These are phyloP conservation scores for Mormyrops attenuatus DNA, from an alignment of 2,797 vertebrate species.

Conservation along the genomic window DNA sequence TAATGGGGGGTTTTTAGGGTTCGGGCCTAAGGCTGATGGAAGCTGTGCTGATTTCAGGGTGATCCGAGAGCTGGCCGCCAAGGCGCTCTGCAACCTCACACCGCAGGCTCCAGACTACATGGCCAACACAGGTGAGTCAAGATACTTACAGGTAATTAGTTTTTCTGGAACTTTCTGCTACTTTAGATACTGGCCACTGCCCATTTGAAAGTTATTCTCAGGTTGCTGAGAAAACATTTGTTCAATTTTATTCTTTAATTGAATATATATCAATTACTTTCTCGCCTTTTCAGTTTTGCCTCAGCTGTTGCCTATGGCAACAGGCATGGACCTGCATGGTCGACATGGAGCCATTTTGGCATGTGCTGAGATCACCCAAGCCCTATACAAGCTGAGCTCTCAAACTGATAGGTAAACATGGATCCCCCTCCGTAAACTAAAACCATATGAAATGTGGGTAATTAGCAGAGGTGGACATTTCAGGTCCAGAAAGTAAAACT, in stretches of 20 bases:
- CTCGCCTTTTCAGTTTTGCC: slow-evolving; percentile 71
- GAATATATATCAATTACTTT: background rate
- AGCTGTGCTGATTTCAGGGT: slow-evolving; percentile 53
- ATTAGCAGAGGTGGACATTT: background rate
- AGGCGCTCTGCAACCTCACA: slow-evolving; percentile 83
- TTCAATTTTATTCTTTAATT: background rate
- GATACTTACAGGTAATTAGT: background rate
- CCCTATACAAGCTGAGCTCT: slow-evolving; percentile 69
- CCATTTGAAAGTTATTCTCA: background rate
- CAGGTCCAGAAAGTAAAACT: too few relatives aligned
- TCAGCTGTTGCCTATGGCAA: slow-evolving; percentile 69
- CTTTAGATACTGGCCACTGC: background rate
- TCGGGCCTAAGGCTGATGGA: background rate
- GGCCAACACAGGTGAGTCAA: slow-evolving; percentile 67
- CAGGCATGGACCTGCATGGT: slow-evolving; percentile 74
- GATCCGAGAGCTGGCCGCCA: slow-evolving; percentile 79
- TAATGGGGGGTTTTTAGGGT: background rate
- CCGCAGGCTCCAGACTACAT: slow-evolving; percentile 74
- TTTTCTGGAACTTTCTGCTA: background rate
- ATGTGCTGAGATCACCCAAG: slow-evolving; percentile 81
- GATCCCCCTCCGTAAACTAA: background rate
- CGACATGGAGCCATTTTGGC: slow-evolving; percentile 87
- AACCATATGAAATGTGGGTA: background rate
- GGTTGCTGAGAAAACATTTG: background rate
- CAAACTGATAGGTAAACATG: slow-evolving; percentile 69